Conservation (phyloP, 2,797 vertebrate genomes). For the Acrossocheilus wenchowensis region DNA sequence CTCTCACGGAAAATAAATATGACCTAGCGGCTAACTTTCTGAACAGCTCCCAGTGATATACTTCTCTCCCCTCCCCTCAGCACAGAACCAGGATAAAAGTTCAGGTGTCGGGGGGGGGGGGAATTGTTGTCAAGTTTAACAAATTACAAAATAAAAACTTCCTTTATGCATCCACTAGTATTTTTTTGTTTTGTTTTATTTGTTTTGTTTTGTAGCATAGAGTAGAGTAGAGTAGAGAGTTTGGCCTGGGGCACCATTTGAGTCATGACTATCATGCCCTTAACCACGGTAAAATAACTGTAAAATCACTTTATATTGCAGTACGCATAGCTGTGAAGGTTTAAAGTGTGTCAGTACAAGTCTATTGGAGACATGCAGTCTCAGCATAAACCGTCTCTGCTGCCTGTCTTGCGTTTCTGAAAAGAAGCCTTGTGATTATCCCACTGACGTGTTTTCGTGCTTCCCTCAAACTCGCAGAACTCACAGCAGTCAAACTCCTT, state of each 20-base stretch:
- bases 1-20: background rate
- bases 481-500: conserved; percentile 35
- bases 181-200: background rate
- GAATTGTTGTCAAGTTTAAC: background rate
- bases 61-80: background rate
- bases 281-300: background rate
- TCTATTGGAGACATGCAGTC: background rate
- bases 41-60: background rate
- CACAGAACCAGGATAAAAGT: background rate
- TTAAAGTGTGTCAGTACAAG: background rate
- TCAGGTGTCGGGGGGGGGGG: too few relatives aligned
- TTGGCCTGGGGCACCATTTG: background rate
- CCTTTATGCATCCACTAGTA: background rate
- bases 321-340: background rate
- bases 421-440: conserved; percentile 5
- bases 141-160: background rate
- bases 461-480: conserved; percentile 14
- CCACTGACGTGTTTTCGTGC: background rate
- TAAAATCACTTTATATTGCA: background rate
- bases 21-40: conserved; percentile 2
- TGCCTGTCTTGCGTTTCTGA: conserved; percentile 14
- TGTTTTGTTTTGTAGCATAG: too few relatives aligned
- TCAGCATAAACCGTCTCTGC: conserved; percentile 1
- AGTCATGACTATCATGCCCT: background rate
- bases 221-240: background rate